Percentiles rank a stretch among this genome's conserved stretches.
Evolutionary conservation across 1,140 invertebrate species (phyloP).

Genomic region (Epicauta chinensis): DNA sequence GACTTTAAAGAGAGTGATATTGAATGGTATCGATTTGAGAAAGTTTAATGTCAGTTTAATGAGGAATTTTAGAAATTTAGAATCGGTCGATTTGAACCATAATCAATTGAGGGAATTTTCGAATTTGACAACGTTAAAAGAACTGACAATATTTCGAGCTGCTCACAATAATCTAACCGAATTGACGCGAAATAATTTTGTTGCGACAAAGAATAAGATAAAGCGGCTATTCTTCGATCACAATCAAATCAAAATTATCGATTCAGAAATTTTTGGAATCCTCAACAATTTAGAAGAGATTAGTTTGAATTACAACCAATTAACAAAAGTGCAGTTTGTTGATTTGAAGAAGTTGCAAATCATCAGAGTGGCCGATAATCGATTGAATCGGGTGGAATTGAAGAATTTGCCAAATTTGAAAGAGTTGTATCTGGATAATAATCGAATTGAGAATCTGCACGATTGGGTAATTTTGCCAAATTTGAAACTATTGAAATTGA

Average conservation of each 20-base stretch:
- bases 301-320: not conserved
- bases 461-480: not conserved
- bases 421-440: not conserved
- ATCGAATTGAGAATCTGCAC: not conserved
- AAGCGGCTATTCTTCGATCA: not conserved
- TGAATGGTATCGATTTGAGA: no score
- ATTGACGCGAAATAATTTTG: no score
- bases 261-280: not conserved
- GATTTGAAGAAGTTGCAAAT: conserved; percentile 24
- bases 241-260: not conserved
- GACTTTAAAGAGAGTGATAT: no score
- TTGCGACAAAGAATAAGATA: no score
- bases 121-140: conserved; percentile 18
- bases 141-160: conserved; percentile 7
- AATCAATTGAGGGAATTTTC: conserved; percentile 6
- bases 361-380: conserved; percentile 27
- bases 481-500: conserved; percentile 19
- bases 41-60: no score
- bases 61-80: no score
- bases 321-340: conserved; percentile 6
- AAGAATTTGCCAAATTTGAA: conserved; percentile 19
- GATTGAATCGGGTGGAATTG: conserved; percentile 19
- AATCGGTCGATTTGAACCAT: no score
- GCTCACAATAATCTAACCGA: no score
- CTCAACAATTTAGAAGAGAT: not conserved